These are phyloP conservation scores for Drosophila lacicola DNA, from an alignment of 2,888 invertebrate species.

Conservation along the genomic window DNA sequence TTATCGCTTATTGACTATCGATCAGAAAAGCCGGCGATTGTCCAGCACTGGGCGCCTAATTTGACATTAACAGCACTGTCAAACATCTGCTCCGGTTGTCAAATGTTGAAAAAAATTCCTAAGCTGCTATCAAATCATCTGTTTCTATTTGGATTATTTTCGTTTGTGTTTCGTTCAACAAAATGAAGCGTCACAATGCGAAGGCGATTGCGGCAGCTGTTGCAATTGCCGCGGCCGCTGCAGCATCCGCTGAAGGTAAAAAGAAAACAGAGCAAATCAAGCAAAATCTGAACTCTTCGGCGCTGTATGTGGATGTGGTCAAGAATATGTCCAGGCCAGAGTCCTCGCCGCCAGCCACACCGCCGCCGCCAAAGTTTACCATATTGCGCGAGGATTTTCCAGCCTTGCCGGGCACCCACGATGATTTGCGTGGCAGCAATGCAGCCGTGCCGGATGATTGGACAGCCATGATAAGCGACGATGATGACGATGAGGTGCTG, in stretches of 20 bases:
- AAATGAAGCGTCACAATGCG: constrained; percentile 58
- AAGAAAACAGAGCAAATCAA: constrained; percentile 21
- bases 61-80: constrained; percentile 4
- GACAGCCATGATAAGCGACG: constrained; percentile 49
- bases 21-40: neutral
- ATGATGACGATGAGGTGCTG: constrained; percentile 20
- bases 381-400: constrained; percentile 64
- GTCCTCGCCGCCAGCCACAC: constrained; percentile 3
- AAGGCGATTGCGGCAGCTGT: constrained; percentile 44
- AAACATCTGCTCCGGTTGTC: neutral
- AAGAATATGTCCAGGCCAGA: constrained; percentile 48
- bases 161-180: constrained; percentile 11
- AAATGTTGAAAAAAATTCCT: constrained; percentile 10
- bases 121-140: constrained; percentile 14
- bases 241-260: constrained; percentile 22
- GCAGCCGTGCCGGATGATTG: constrained; percentile 49
- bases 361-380: constrained; percentile 45
- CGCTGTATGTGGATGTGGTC: constrained; percentile 65
- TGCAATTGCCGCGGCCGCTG: constrained; percentile 31
- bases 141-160: constrained; percentile 9
- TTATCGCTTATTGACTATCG: neutral
- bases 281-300: constrained; percentile 1
- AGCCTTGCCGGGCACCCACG: constrained; percentile 50
- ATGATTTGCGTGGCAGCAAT: constrained; percentile 2
- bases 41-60: neutral